Base-by-base conservation (phyloP, 2,888 invertebrate genomes). In the Idaea aversata region DNA sequence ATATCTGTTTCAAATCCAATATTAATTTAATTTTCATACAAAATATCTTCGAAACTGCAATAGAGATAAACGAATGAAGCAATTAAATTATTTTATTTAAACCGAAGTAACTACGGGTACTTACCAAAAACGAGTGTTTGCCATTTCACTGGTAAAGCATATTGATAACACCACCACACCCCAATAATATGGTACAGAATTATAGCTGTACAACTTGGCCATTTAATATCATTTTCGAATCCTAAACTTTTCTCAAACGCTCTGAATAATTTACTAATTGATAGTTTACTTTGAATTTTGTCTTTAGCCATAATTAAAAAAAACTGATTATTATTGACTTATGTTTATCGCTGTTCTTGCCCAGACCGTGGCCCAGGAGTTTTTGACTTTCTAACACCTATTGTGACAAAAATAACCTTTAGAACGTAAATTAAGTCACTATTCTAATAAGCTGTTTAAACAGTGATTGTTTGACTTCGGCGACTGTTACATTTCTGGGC, bases 191-290 rank as follows among this genome's bases (percentile, higher is more conserved):
- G 92, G 74, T 91, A 91, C 16, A 88, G 67, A 57, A 75, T 79
- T 60, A 92, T 88, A 63, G 84, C 77, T 65, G 88, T 84, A 63
- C 83, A 83, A 73, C 83, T 89, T 0, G 78, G 71, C 92, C 92
- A 93, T 80, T 93, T 93, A 70, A 93, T 86, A 13, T 91, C 88
- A 78, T 91, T 93, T 82, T 90, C 80, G 70, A 88, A 91, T 2
- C 88, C 88, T 63, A 92, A 79, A 71, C 75, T 81, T 74, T 90
- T 91, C 75, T 90, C 90, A 36, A 90, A 84, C 61, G 75, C 69
- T 61, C 80, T 80, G 64, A 90, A 81, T 73, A 81, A 77, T 81
- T 84, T 84, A 81, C 83, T 81, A n/a, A 87, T 66, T 62, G 81
- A 78, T 57, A 74, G 70, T 15, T 74, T 71, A 0, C 72, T 65